Evolutionary conservation across 30 jellyfish, hydroid and myxozoan species (phyloP).

Genomic region (Pelagia noctiluca): DNA sequence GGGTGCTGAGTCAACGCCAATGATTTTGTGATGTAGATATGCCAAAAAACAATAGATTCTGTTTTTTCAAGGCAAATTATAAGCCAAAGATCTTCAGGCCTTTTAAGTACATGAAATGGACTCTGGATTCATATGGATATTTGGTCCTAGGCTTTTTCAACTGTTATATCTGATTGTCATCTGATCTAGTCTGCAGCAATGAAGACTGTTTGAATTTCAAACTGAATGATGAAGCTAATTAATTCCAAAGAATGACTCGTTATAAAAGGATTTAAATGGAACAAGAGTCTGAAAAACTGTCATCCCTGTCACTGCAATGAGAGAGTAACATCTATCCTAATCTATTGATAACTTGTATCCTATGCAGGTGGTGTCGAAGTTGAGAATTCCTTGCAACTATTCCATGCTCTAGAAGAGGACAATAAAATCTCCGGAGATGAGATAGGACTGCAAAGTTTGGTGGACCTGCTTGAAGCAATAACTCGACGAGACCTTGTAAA

Average conservation of each 20-base stretch:
- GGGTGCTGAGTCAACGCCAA: no score
- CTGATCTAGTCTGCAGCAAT: no score
- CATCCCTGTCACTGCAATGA: not conserved
- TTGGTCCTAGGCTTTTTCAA: no score
- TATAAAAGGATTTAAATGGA: no score
- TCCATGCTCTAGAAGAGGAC: slow-evolving; percentile 4
- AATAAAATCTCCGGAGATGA: not conserved
- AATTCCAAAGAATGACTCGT: not conserved
- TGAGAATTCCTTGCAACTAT: slow-evolving; percentile 7
- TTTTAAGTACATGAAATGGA: no score
- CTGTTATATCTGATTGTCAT: no score
- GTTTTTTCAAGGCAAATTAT: no score
- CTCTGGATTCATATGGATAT: no score
- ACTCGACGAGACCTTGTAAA: not conserved
- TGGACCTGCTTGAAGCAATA: not conserved
- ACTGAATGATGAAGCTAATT: not conserved
- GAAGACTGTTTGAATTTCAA: not conserved
- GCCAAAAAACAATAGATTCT: no score
- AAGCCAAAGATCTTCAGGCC: no score
- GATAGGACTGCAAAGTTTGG: not conserved
- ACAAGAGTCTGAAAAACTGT: not conserved
- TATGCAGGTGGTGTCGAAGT: not conserved
- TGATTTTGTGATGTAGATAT: no score
- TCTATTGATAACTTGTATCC: not conserved
- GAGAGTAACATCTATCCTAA: not conserved